These are phyloP conservation scores for Metallyticus violacea DNA, from an alignment of 2,888 invertebrate genomes.

Conservation along the genomic window DNA sequence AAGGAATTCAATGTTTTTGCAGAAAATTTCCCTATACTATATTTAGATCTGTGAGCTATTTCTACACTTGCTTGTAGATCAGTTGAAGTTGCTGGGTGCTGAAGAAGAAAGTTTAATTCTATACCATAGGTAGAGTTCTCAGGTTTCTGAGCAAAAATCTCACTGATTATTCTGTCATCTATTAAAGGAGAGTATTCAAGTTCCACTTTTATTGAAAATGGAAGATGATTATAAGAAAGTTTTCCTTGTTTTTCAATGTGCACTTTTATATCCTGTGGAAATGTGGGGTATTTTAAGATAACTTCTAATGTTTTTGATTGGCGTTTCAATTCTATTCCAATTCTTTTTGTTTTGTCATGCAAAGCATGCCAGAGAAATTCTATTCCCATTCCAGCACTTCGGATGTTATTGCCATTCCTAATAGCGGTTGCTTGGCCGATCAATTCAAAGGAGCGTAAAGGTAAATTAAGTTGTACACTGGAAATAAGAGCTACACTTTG, in stretches of 20 bases:
- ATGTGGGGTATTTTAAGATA: slow-evolving; percentile 35
- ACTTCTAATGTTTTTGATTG: slow-evolving; percentile 31
- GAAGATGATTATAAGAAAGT: slow-evolving; percentile 20
- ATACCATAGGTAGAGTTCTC: not conserved
- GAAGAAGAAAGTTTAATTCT: not conserved
- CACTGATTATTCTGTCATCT: slow-evolving; percentile 32
- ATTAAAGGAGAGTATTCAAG: slow-evolving; percentile 34
- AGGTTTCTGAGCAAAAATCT: not conserved
- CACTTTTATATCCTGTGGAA: slow-evolving; percentile 35
- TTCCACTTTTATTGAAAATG: slow-evolving; percentile 27
- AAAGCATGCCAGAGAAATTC: slow-evolving; percentile 40
- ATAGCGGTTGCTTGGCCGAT: not conserved
- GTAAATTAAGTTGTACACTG: slow-evolving; percentile 35
- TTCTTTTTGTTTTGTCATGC: slow-evolving; percentile 35
- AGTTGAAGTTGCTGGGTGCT: not conserved
- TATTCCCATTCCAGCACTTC: slow-evolving; percentile 23
- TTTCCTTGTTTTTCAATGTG: slow-evolving; percentile 31
- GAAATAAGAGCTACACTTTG: not conserved
- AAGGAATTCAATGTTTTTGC: not conserved
- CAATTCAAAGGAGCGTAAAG: slow-evolving; percentile 37
- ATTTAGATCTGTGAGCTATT: not conserved
- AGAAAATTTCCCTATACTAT: not conserved
- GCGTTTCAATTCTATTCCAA: slow-evolving; percentile 34
- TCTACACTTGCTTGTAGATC: not conserved
- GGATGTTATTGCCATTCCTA: not conserved